Base-by-base conservation (phyloP, 2,888 invertebrate species). In the Lycaena phlaeas region DNA sequence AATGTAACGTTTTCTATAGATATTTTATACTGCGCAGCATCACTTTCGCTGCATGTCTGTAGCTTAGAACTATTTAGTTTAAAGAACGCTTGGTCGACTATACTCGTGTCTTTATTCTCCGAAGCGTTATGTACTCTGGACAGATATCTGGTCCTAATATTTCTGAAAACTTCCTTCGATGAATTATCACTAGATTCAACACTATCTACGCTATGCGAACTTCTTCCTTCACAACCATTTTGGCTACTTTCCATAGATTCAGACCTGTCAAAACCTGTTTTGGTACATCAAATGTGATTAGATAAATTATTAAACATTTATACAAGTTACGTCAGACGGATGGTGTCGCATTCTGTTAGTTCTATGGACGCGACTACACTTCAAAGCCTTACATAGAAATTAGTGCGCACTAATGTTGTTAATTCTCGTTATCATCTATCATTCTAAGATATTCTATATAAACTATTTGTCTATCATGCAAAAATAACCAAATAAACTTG, bases 241-340 rank as follows among this genome's bases (percentile, higher is more conserved):
- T 58, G 49, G 49, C 70, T 57, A 62, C 68, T 77, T 63, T 78
- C 79, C 69, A 67, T 59, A 56, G 78, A 77, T 56, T 69, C 72
- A 49, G 77, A 69, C 52, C 64, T 70, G 63, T 75, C 68, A 68
- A 73, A 60, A 84, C 82, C 84, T 84, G 82, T 72, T 61, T 71
- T 60, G 66, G 64, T 68, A 78, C 68, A 76, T 63, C 51, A 73
- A 73, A 73, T 60, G 51, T 46, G 49, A 78, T 79, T 78, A 76
- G 71, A 74, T 53, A 67, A 58, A 42, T 56, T 54, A n/a, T n/a
- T n/a, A n/a, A 54, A 63, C 53, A 63, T 59, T 42, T 63, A 50
- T 62, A 62, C 54, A 66, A 50, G 49, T 49, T 51, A 51, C 54
- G 55, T 49, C 51, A 38, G 40, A 42, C 18, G 43, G 27, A 45